Evolutionary conservation across 2,113 vertebrate genomes (phyloP), one percentile per base, ranked within the genome.

Genomic region (Campylomormyrus tamandua): DNA sequence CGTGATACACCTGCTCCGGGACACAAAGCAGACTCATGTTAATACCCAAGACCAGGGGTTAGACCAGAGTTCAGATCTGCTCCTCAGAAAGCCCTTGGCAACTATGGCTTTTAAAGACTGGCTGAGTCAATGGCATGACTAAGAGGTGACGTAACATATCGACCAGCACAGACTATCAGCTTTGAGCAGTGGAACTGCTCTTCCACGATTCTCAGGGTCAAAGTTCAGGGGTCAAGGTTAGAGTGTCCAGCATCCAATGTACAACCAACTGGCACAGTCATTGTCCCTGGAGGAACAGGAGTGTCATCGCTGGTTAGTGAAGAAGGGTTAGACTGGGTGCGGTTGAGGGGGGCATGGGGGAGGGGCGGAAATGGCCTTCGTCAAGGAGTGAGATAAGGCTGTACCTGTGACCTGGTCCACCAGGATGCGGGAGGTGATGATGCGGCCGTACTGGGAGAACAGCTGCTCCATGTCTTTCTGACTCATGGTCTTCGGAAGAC

Each of bases 381-480:
- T 53, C 62, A 46, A 21, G 83, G 66, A 88, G 88, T 92, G 85
- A 90, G 91, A 58, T 92, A 89, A 94, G 93, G 91, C 92, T 94
- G 90, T 95, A 98, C 97, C 98, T 97, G 98, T 99, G 87, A 98
- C 97, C 95, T 99, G 98, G 93, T 99, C 98, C 83, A 99, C 96
- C 85, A 99, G 95, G 93, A 99, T 98, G 39, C 98, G 97, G 24
- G 98, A 99, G 2, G 98, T 98, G 95, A 99, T 99, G 93, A 99
- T 98, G 13, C 97, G 97, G n/a, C 98, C 98, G 0, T 98, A 98
- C 91, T 98, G 98, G 7, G 98, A 98, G 94, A 98, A 99, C 27
- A 98, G 96, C 93, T 98, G 98, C 87, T 98, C 98, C 98, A 99
- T 98, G 91, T 99, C 98, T 89, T 98, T 98, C 96, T 98, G 98